Evolutionary conservation across 2,797 vertebrate genomes (phyloP).

Genomic region (Varecia variegata): DNA sequence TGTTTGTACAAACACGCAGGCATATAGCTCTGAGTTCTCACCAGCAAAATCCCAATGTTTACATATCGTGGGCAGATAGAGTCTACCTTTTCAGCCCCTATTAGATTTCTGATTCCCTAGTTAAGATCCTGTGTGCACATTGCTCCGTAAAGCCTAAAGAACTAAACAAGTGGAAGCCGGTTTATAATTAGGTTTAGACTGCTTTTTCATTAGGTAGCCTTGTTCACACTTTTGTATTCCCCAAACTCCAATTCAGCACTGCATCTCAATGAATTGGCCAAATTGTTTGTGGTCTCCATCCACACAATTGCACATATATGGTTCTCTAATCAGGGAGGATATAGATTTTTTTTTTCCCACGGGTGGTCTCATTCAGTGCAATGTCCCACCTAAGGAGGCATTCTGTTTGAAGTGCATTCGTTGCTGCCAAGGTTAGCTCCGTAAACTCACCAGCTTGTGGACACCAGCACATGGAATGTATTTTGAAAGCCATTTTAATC

Average conservation of each 20-base stretch:
- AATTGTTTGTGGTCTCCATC: accelerated
- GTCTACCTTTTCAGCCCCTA: accelerated
- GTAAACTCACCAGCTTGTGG: accelerated
- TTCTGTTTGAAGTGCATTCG: accelerated
- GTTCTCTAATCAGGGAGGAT: accelerated
- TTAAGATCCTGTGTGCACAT: accelerated
- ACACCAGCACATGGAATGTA: accelerated
- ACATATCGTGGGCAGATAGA: accelerated
- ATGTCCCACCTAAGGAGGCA: accelerated
- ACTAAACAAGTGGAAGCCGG: accelerated
- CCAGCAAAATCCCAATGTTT: neutral
- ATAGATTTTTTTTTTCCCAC: accelerated
- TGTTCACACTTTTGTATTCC: accelerated
- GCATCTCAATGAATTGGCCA: accelerated
- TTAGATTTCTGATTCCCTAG: accelerated
- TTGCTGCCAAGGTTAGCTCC: accelerated
- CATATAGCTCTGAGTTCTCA: accelerated
- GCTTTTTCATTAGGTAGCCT: neutral
- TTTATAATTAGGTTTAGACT: neutral
- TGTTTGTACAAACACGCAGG: accelerated
- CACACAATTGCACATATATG: accelerated
- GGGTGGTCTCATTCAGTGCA: accelerated
- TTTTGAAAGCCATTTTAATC: accelerated
- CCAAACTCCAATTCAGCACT: accelerated
- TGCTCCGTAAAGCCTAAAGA: accelerated